These are phyloP conservation scores for Calliphora vomitoria DNA, from an alignment of 2,888 invertebrate genomes.

Conservation along the genomic window DNA sequence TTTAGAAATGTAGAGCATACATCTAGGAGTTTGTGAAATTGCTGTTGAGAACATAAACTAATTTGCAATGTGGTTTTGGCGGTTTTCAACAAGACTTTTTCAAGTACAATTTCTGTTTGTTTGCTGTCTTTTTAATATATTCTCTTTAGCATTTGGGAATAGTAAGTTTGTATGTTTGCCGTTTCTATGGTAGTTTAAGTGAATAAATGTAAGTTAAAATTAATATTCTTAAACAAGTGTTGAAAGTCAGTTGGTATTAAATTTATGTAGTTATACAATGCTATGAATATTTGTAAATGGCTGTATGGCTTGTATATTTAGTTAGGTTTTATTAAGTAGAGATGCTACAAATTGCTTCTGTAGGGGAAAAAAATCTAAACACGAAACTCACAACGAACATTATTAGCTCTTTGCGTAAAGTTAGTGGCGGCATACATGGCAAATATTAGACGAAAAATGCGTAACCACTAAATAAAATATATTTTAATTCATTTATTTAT, in stretches of 20 bases:
- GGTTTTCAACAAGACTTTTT: slow-evolving; percentile 64
- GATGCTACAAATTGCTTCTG: background rate
- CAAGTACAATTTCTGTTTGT: background rate
- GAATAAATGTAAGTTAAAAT: slow-evolving; percentile 56
- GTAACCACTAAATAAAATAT: too few species aligned
- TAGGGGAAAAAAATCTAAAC: background rate
- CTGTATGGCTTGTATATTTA: background rate
- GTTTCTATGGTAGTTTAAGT: slow-evolving; percentile 37
- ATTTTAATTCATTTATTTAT: too few species aligned
- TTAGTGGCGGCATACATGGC: too few species aligned
- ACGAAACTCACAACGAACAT: too few species aligned
- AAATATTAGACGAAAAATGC: too few species aligned
- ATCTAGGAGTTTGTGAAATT: slow-evolving; percentile 48
- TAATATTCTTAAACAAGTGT: slow-evolving; percentile 49
- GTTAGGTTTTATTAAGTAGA: background rate
- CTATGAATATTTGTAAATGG: background rate
- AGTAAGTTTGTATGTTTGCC: slow-evolving; percentile 1
- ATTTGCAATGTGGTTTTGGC: slow-evolving; percentile 78
- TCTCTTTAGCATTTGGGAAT: slow-evolving; percentile 55
- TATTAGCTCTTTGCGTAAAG: too few species aligned
- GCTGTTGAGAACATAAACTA: slow-evolving; percentile 76
- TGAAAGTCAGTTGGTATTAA: slow-evolving; percentile 20
- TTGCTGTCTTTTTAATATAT: slow-evolving; percentile 21
- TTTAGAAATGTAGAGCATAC: slow-evolving; percentile 30
- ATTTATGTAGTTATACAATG: background rate